Base-by-base conservation (phyloP, 2,113 vertebrate species). In the Festucalex cinctus region DNA sequence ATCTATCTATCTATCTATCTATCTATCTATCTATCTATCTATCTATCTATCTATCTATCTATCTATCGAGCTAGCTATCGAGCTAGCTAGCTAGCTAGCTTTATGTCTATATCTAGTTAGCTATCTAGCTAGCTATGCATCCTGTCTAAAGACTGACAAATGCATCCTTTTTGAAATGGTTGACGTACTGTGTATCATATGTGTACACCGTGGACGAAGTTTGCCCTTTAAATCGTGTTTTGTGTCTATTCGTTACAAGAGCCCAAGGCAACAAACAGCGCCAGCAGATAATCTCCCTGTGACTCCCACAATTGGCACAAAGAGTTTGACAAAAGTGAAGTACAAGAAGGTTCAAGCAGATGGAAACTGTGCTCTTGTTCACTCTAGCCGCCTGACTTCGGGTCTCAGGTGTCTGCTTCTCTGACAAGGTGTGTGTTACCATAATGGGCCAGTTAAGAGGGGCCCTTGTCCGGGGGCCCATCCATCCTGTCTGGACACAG, bases 371-470 rank as follows among this genome's bases (percentile, higher is more conserved):
- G 63, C 68, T 73, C 62, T 68, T 44, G 79, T 83, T 46, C 80
- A 83, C 83, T 81, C 68, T 76, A 84, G 87, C 83, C 76, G 60
- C 78, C 76, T 58, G 63, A 77, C 76, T 84, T 71, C 62, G 59
- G 73, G 71, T 87, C 87, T 91, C 87, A 89, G 88, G 88, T 90
- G 82, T 90, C 91, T 70, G 53, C 77, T 83, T 67, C 80, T 90
- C 78, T 17, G 75, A 69, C 82, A 90, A 57, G 90, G 91, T 90
- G 85, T 91, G 86, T 83, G 79, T 91, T 90, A 87, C 88, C 82
- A 82, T 88, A 81, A 85, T 88, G 83, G 79, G 72, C 78, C 77
- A 80, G 88, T 89, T 90, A 90, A 90, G 88, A 91, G 89, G 86
- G 88, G 83, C 89, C 89, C 84, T 89, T 88, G 86, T 86, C 57